Evolutionary conservation across 2,888 invertebrate genomes (phyloP), one percentile per base, ranked within the genome.

Genomic region (Sisyra terminalis): DNA sequence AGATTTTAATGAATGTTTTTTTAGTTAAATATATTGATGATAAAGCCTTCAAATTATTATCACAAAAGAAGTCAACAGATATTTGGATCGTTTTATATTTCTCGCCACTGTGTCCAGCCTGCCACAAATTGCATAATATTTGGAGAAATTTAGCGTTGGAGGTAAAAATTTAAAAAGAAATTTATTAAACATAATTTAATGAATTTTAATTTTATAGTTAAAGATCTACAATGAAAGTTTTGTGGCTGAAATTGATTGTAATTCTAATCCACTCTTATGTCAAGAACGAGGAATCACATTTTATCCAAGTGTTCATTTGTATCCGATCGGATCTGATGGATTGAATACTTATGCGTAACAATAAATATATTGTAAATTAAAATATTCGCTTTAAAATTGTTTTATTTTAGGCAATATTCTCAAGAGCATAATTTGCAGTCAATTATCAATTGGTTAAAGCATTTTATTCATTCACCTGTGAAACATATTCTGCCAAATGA

Each of bases 21-120:
- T 34, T 14, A 59, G 80, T 82, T 2, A 57, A 72, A 18, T 59
- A 58, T 32, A 60, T 84, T 43, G 69, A 66, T 39, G 61, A 63
- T 9, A 57, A 63, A 15, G 64, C 63, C 36, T 82, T 79, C 53
- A 57, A 69, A 24, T 24, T 24, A 24, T 24, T 24, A 34, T 50
- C 59, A 14, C 56, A 58, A 45, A 65, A 83, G 24, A 61, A 64
- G 2, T 53, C 55, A 7, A 62, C 67, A 38, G 68, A 72, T 45
- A 57, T 79, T 3, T 81, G 78, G 77, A 55, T 78, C 16, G 71
- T 83, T 2, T 79, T 80, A 60, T 83, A 73, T 59, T 81, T 67
- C 56, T 78, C 78, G 9, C 75, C 79, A 1, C 81, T 80, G 80
- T 84, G 83, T 61, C 75, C 73, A 2, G 80, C 80, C 1, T 84